Conservation (phyloP, 2,113 vertebrate species). For the Oreochromis niloticus region DNA sequence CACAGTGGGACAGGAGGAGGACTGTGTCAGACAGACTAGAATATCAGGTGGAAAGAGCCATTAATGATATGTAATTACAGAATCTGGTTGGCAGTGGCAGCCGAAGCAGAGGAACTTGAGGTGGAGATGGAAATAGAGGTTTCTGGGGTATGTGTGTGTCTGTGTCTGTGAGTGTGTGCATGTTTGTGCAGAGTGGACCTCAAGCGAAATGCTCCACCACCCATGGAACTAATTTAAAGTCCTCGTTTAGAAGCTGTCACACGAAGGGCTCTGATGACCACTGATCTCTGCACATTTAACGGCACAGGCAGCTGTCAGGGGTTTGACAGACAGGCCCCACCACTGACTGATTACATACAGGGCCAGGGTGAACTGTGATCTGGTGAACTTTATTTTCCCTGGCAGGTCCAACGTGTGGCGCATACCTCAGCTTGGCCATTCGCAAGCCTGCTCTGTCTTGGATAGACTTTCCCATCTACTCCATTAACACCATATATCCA, state of each 20-base stretch:
- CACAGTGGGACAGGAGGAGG: background rate
- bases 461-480: conserved; percentile 35
- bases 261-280: conserved; percentile 53
- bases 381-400: conserved; percentile 75
- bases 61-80: conserved; percentile 65
- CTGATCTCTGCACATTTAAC: conserved; percentile 67
- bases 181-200: background rate
- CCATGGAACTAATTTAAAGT: conserved; percentile 74
- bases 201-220: conserved; percentile 62
- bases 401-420: conserved; percentile 67
- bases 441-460: background rate
- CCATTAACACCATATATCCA: conserved; percentile 55
- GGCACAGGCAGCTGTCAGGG: conserved; percentile 57
- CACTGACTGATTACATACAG: conserved; percentile 73
- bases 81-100: conserved; percentile 17
- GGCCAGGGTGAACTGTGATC: conserved; percentile 70
- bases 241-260: conserved; percentile 70
- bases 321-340: conserved; percentile 62
- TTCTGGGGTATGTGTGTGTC: conserved; percentile 1
- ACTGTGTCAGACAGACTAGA: conserved; percentile 25
- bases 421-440: conserved; percentile 49
- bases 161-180: background rate
- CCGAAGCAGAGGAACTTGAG: conserved; percentile 4
- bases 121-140: conserved; percentile 36
- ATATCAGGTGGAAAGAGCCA: conserved; percentile 39